A percentile compares a stretch with the other conserved stretches of the same genome.
Evolutionary conservation across 1,140 invertebrate species (phyloP).

Genomic region (Pseudomyrmex pallidus): DNA sequence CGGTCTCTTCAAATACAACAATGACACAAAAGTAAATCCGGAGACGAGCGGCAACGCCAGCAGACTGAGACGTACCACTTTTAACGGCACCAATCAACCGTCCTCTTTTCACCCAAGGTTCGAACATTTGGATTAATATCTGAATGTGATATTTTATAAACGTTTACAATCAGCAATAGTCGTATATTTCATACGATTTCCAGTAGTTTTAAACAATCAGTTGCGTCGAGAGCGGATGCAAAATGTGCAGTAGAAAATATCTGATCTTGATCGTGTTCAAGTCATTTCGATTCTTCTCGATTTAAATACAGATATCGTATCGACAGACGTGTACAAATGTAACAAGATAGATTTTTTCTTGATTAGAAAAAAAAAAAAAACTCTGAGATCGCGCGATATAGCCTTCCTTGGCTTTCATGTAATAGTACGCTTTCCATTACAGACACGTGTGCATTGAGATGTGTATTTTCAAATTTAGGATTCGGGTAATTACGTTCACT

Average conservation of each 20-base stretch:
- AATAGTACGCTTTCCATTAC: too few relatives aligned
- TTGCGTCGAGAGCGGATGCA: not conserved
- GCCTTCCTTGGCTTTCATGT: too few relatives aligned
- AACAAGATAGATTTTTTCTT: too few relatives aligned
- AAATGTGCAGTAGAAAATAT: not conserved
- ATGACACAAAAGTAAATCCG: constrained; percentile 82
- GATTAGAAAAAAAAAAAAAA: too few relatives aligned
- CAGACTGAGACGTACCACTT: constrained; percentile 68
- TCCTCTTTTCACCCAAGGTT: not conserved
- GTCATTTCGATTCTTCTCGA: not conserved
- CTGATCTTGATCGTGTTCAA: not conserved
- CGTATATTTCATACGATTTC: constrained; percentile 7
- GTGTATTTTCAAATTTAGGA: too few relatives aligned
- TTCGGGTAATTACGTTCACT: too few relatives aligned
- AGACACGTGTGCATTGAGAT: too few relatives aligned
- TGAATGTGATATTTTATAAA: not conserved
- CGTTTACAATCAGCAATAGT: not conserved
- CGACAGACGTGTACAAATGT: too few relatives aligned
- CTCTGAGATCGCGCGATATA: too few relatives aligned
- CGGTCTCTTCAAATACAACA: constrained; percentile 92
- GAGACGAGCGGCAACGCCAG: constrained; percentile 46
- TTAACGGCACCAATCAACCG: constrained; percentile 82
- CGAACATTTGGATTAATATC: constrained; percentile 5
- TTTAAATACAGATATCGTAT: constrained; percentile 2
- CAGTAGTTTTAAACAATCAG: not conserved